These are phyloP conservation scores for Malacoraja senta DNA, from an alignment of 2,797 vertebrate genomes.

Conservation along the genomic window DNA sequence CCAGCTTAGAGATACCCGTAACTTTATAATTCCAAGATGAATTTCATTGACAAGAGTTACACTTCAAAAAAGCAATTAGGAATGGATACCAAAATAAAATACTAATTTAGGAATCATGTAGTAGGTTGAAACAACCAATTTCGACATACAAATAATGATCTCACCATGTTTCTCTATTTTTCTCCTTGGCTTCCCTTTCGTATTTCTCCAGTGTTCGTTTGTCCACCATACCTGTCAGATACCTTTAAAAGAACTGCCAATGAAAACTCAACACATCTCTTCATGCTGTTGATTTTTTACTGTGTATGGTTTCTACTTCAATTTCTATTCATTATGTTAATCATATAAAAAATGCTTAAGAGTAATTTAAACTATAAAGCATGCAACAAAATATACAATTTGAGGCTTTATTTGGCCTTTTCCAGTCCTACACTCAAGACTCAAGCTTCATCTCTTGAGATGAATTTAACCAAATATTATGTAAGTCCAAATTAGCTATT, in stretches of 20 bases:
- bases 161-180: constrained; percentile 98
- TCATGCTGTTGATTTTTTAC: background rate
- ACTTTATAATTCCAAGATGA: background rate
- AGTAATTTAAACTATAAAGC: background rate
- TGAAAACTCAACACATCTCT: background rate
- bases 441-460: background rate
- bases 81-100: background rate
- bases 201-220: constrained; percentile 98
- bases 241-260: constrained; percentile 59
- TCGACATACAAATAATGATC: constrained; percentile 35
- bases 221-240: constrained; percentile 96
- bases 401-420: background rate
- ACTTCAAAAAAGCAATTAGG: background rate
- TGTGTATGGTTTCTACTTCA: background rate
- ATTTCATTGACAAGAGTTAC: background rate
- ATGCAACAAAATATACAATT: background rate
- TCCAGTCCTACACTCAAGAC: background rate
- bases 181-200: constrained; percentile 96
- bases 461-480: background rate
- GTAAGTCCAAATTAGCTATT: background rate
- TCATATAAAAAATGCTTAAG: background rate
- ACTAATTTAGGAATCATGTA: background rate
- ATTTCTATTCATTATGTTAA: background rate
- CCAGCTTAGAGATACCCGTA: background rate
- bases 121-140: background rate